Percentiles rank a stretch among this genome's conserved stretches.
Conservation (phyloP, 2,113 vertebrate species). For the Eleginops maclovinus region DNA sequence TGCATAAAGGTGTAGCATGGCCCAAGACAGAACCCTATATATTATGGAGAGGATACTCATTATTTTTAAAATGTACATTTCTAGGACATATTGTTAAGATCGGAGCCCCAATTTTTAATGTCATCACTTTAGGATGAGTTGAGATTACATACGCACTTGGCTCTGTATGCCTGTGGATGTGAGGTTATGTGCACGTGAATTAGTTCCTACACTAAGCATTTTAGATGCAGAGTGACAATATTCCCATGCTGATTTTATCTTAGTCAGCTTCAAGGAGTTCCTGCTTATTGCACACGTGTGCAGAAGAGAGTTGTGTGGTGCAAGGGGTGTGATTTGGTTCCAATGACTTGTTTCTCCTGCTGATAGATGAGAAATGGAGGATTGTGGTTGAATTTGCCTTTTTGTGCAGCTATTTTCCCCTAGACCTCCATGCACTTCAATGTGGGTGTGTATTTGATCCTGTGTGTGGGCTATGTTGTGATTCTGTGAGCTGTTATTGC, state of each 20-base stretch:
- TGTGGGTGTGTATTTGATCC: neutral
- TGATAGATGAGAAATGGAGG: conserved; percentile 14
- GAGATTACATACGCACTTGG: neutral
- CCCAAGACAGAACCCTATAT: too few species aligned
- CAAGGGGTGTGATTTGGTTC: neutral
- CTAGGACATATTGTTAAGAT: too few species aligned
- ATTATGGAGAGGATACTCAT: too few species aligned
- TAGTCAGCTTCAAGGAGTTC: conserved; percentile 68
- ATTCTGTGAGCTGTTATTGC: neutral
- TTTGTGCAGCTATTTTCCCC: neutral
- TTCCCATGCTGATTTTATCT: conserved; percentile 66
- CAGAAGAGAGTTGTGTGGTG: conserved; percentile 50
- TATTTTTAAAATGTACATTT: neutral
- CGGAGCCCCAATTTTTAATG: neutral
- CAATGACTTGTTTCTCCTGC: neutral
- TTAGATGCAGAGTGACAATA: conserved; percentile 49
- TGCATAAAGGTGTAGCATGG: too few species aligned
- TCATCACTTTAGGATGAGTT: neutral
- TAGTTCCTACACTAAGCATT: conserved; percentile 32
- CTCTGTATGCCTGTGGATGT: neutral
- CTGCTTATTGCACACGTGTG: conserved; percentile 61
- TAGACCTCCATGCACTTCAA: neutral
- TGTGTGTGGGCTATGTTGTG: neutral
- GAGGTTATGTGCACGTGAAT: conserved; percentile 1
- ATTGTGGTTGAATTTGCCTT: conserved; percentile 3